Base-by-base conservation (phyloP, 2,888 invertebrate species). In the Meiosimyza platycephala region DNA sequence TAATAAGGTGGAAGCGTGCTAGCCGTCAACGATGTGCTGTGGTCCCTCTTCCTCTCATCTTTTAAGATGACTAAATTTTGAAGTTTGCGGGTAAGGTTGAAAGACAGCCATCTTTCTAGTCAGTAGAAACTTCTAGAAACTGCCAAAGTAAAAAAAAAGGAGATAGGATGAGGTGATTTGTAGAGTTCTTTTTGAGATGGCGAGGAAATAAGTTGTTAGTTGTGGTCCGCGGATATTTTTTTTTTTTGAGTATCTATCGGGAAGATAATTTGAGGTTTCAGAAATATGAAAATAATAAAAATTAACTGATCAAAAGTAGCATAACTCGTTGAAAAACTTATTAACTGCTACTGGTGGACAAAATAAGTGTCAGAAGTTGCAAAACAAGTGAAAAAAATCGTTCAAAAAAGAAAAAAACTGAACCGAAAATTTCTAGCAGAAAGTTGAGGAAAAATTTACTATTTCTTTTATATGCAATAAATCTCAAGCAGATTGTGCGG, bases 151-250 rank as follows among this genome's bases (percentile, higher is more conserved):
- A 22, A 22, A 22, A 22, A 2, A 22, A 2, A 22, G 22, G 22
- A 22, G 22, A 22, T 22, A 2, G 22, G 22, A 2, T 22, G 1
- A 2, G 22, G 22, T n/a, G n/a, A n/a, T n/a, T n/a, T n/a, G n/a
- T n/a, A n/a, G n/a, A n/a, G n/a, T n/a, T n/a, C 22, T 22, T 22
- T 22, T 22, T 1, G 2, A 78, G 78, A 79, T 76, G 78, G 70
- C 73, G 75, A 78, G 73, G 73, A 76, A 76, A 76, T 64, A 73
- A 75, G 67, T 55, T 60, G 75, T 63, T 75, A 73, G 55, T 69
- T 69, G 75, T 62, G 74, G 74, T 76, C 74, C 76, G 71, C 74
- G 73, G 67, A 72, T 55, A 65, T 68, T 72, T 59, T 65, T 16
- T 55, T 57, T 9, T 22, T 1, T 22, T 1, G 22, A n/a, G 51